Evolutionary conservation across 1,140 invertebrate genomes (phyloP).

Genomic region (Telenomus remus): DNA sequence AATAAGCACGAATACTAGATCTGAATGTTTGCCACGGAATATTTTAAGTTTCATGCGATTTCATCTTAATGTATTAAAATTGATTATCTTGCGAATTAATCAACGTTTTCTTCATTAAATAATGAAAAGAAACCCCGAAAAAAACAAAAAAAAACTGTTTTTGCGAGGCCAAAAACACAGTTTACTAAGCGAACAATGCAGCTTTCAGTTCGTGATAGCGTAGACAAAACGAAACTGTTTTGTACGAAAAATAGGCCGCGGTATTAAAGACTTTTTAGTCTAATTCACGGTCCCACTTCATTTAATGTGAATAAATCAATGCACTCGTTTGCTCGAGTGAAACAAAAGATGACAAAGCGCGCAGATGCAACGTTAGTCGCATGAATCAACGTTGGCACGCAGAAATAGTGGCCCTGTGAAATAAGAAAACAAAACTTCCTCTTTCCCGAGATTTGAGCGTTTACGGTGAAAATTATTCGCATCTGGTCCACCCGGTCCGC

Average conservation of each 20-base stretch:
- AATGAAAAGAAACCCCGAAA: too few relatives aligned
- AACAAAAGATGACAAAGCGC: conserved; percentile 42
- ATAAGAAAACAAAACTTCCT: conserved; percentile 33
- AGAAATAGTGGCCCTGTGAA: conserved; percentile 38
- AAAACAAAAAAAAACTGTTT: not conserved
- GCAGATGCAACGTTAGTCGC: conserved; percentile 36
- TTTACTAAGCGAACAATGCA: conserved; percentile 15
- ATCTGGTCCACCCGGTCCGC: conserved; percentile 49
- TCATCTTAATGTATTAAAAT: too few relatives aligned
- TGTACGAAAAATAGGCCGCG: conserved; percentile 1
- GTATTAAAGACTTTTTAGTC: conserved; percentile 3
- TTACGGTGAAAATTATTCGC: conserved; percentile 48
- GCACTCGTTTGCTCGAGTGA: conserved; percentile 18
- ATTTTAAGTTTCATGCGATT: too few relatives aligned
- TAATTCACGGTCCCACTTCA: conserved; percentile 24
- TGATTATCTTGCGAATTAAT: too few relatives aligned
- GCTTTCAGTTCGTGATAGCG: conserved; percentile 6
- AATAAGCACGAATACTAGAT: too few relatives aligned
- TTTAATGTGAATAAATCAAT: conserved; percentile 41
- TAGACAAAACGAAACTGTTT: not conserved
- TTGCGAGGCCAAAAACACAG: conserved; percentile 1
- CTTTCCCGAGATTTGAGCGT: conserved; percentile 9
- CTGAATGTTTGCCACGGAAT: too few relatives aligned
- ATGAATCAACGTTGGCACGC: conserved; percentile 44
- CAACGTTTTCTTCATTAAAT: too few relatives aligned